These are phyloP conservation scores for Habrosyne pyritoides DNA, from an alignment of 2,888 invertebrate genomes.

Conservation along the genomic window DNA sequence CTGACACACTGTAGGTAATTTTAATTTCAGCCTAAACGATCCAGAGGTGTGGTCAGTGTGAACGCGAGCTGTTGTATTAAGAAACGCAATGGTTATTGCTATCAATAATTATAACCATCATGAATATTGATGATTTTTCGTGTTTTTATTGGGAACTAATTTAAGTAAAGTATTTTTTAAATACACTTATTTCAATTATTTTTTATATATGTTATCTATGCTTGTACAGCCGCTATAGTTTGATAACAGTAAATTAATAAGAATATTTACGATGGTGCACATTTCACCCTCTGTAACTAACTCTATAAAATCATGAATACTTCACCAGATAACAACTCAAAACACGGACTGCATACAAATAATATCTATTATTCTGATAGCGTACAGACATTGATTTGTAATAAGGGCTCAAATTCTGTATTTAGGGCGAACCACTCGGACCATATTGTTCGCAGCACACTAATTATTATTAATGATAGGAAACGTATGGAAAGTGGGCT, in stretches of 20 bases:
- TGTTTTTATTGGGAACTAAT: background rate
- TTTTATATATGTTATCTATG: background rate
- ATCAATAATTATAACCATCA: slow-evolving; percentile 7
- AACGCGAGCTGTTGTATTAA: slow-evolving; percentile 39
- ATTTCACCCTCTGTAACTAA: too few relatives aligned
- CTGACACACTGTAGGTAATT: slow-evolving; percentile 64
- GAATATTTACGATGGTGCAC: too few relatives aligned
- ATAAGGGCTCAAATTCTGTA: slow-evolving; percentile 50
- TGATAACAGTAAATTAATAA: too few relatives aligned
- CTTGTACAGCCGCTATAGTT: too few relatives aligned
- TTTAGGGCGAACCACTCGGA: slow-evolving; percentile 70
- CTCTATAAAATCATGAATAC: background rate
- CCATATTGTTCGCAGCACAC: slow-evolving; percentile 63
- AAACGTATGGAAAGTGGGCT: slow-evolving; percentile 50
- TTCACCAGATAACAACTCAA: slow-evolving; percentile 2
- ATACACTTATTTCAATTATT: too few relatives aligned
- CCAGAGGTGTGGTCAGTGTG: slow-evolving; percentile 64
- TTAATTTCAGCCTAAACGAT: slow-evolving; percentile 74
- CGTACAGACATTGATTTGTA: slow-evolving; percentile 35
- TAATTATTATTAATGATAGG: slow-evolving; percentile 78
- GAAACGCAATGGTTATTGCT: slow-evolving; percentile 30
- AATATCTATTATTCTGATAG: slow-evolving; percentile 10
- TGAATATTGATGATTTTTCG: slow-evolving; percentile 11
- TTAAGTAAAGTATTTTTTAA: background rate
- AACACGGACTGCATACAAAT: slow-evolving; percentile 2